Evolutionary conservation across 2,797 vertebrate species (phyloP).

Genomic region (Catostomus latipinnis): DNA sequence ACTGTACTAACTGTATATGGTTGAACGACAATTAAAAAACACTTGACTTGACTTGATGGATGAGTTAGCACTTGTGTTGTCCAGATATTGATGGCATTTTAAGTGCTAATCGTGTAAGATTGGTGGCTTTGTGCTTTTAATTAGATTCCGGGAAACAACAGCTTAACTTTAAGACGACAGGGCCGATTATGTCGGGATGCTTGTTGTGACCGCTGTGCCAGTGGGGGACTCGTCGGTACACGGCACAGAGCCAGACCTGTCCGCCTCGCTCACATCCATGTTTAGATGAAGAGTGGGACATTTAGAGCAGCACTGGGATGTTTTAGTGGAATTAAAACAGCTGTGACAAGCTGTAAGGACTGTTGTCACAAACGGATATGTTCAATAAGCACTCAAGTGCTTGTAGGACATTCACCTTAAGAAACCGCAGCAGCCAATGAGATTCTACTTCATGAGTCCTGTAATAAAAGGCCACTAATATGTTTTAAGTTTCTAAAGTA

Average conservation of each 20-base stretch:
- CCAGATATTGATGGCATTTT: conserved; percentile 2
- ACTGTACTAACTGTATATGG: too few species aligned
- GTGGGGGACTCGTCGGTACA: neutral
- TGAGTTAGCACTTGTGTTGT: neutral
- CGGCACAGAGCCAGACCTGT: neutral
- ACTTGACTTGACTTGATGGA: neutral
- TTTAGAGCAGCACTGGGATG: neutral
- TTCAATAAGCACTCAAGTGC: neutral
- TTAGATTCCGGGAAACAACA: neutral
- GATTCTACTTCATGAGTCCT: neutral
- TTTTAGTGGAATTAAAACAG: neutral
- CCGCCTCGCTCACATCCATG: too few species aligned
- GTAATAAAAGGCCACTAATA: neutral
- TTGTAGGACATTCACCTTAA: conserved; percentile 13
- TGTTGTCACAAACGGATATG: neutral
- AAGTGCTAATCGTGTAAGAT: conserved; percentile 4
- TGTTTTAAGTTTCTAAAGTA: neutral
- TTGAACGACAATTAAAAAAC: too few species aligned
- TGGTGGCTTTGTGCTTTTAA: neutral
- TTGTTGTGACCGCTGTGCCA: neutral
- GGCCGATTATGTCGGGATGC: neutral
- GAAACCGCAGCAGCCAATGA: neutral
- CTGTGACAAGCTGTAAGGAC: neutral
- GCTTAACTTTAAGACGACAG: neutral
- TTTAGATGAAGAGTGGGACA: neutral